Conservation (phyloP, 2,888 invertebrate genomes). For the Cantharis lateralis region DNA sequence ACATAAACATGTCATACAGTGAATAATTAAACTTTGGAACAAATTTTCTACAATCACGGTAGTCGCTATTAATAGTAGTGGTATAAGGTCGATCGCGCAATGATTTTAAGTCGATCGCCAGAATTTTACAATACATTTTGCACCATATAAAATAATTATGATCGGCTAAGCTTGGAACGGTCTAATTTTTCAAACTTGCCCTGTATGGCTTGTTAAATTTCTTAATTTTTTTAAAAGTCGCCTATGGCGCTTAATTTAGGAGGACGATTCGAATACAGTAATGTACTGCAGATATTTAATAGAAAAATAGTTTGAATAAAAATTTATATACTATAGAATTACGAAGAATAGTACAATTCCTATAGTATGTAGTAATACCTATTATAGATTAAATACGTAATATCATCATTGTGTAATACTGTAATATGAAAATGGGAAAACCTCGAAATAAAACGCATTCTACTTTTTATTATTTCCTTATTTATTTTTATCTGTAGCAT, state of each 20-base stretch:
- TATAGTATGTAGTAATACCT: no score
- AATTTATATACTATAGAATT: background rate
- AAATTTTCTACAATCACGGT: background rate
- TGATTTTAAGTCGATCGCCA: background rate
- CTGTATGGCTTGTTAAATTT: no score
- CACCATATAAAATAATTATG: no score
- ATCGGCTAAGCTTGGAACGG: no score
- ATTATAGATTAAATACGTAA: no score
- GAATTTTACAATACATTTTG: background rate
- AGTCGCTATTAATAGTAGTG: background rate
- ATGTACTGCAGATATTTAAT: background rate
- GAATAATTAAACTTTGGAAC: background rate
- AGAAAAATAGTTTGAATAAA: background rate
- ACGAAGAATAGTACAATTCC: no score
- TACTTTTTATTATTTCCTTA: background rate
- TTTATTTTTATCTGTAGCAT: background rate
- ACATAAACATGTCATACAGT: background rate
- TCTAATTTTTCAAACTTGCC: no score
- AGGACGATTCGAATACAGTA: background rate
- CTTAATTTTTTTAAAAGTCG: background rate
- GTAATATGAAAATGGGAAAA: background rate
- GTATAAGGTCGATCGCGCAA: background rate
- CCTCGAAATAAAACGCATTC: background rate
- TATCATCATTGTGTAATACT: no score
- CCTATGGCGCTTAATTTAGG: background rate